Base-by-base conservation (phyloP, 2,113 vertebrate genomes). In the Dascyllus trimaculatus region DNA sequence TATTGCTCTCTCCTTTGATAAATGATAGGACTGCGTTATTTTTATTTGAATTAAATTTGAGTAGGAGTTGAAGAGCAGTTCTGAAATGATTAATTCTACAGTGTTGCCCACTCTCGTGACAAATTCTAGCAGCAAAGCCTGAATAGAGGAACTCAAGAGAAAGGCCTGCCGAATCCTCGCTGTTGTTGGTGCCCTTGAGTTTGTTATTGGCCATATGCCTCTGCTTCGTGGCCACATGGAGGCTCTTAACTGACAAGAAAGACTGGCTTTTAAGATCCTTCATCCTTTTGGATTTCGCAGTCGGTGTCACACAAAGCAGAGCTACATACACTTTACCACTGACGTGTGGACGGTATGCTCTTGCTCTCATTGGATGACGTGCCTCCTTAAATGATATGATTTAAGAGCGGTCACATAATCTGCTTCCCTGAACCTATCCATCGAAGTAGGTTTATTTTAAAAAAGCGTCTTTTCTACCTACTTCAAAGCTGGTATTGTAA, bases 201-300 rank as follows among this genome's bases (percentile, higher is more conserved):
- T 87, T 93, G 91, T 93, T 93, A 92, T 93, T 94, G 88, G 61
- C 53, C 81, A 77, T 75, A 78, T 89, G 77, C 74, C 75, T 89
- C 69, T 86, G 52, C 85, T 85, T 84, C 65, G 70, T 35, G 14
- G 51, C 78, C 72, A 70, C 75, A 80, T 70, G 48, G 68, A 70
- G 48, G 71, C 71, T 81, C 40, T 32, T 69, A 75, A 71, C 40
- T 35, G 62, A 52, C 17, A 40, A 70, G 32, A 9, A 67, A 62
- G 60, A 73, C n/a, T 22, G 17, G 45, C 66, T 49, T n/a, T 65
- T 45, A 64, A 63, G n/a, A 4, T 69, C 35, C 26, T 13, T 46
- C 5, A n/a, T 68, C 46, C 2, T 52, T 43, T 9, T 38, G 1
- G 19, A 59, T 64, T 66, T 52, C 45, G 18, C 1, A 43, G 19